Percentiles rank a stretch among this genome's conserved stretches.
Conservation (phyloP, 2,888 invertebrate species). For the Andrena bicolor region DNA sequence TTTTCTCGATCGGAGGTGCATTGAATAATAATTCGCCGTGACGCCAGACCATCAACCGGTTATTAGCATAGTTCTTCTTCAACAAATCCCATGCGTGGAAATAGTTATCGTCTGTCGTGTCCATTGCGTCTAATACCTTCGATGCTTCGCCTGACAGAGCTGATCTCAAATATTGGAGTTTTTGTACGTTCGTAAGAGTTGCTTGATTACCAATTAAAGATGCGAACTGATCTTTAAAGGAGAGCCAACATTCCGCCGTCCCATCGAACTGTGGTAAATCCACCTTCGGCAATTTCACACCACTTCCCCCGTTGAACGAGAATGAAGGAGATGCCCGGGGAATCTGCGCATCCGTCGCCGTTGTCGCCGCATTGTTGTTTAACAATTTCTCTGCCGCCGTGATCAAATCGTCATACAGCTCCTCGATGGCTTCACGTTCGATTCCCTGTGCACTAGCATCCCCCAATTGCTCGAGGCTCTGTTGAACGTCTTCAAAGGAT, state of each 20-base stretch:
- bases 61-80: neutral
- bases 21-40: neutral
- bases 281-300: neutral
- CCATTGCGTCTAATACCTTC: neutral
- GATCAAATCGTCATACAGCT: neutral
- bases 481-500: neutral
- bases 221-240: neutral
- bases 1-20: too few relatives aligned
- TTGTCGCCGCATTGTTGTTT: too few relatives aligned
- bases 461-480: neutral
- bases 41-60: neutral
- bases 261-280: constrained; percentile 13
- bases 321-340: too few relatives aligned
- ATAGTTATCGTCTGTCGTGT: neutral
- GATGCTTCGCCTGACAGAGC: neutral
- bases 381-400: neutral
- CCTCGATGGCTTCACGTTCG: neutral
- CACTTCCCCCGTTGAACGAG: too few relatives aligned
- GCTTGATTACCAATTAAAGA: neutral
- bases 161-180: neutral
- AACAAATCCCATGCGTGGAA: neutral
- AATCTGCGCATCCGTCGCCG: too few relatives aligned
- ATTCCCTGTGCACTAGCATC: neutral
- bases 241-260: neutral
- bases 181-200: neutral